Evolutionary conservation across 2,888 invertebrate species (phyloP).

Genomic region (Apomyelois bistriatella): DNA sequence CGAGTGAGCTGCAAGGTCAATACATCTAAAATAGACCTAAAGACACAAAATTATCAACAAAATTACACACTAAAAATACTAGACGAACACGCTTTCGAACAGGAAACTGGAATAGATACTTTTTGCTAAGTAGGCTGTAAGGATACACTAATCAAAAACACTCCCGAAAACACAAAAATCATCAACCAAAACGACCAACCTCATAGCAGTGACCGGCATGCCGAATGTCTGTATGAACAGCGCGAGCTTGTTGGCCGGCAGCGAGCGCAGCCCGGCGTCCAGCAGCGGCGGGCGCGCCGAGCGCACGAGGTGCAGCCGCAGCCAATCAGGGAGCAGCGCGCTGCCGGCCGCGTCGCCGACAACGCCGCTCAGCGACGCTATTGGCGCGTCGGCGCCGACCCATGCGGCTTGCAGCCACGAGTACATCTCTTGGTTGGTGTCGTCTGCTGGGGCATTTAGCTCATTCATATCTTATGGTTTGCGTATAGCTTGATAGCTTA

Average conservation of each 20-base stretch:
- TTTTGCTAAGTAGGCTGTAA: too few relatives aligned
- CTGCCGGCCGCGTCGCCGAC: slow-evolving; percentile 88
- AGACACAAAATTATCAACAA: too few relatives aligned
- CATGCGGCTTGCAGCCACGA: slow-evolving; percentile 82
- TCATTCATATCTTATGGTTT: too few relatives aligned
- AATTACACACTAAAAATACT: too few relatives aligned
- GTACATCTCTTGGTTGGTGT: slow-evolving; percentile 83
- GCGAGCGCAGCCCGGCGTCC: slow-evolving; percentile 90
- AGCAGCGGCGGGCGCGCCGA: slow-evolving; percentile 90
- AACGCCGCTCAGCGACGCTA: slow-evolving; percentile 84
- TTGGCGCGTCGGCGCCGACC: slow-evolving; percentile 89
- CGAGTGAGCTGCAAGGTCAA: too few relatives aligned
- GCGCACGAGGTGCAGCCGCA: slow-evolving; percentile 93
- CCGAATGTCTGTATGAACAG: slow-evolving; percentile 98
- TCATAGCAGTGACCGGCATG: slow-evolving; percentile 93
- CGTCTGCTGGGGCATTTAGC: slow-evolving; percentile 37
- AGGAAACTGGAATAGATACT: too few relatives aligned
- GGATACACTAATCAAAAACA: too few relatives aligned
- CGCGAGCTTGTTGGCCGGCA: slow-evolving; percentile 93
- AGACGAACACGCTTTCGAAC: too few relatives aligned
- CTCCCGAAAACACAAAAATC: not conserved
- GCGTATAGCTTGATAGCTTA: too few relatives aligned
- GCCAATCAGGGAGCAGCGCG: slow-evolving; percentile 93
- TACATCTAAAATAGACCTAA: too few relatives aligned
- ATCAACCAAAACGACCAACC: slow-evolving; percentile 52